A percentile compares a stretch with the other conserved stretches of the same genome.
phyloP scores from a whole-genome alignment of 2,888 invertebrate species.

The Drosophila pseudotalamancana region DNA sequence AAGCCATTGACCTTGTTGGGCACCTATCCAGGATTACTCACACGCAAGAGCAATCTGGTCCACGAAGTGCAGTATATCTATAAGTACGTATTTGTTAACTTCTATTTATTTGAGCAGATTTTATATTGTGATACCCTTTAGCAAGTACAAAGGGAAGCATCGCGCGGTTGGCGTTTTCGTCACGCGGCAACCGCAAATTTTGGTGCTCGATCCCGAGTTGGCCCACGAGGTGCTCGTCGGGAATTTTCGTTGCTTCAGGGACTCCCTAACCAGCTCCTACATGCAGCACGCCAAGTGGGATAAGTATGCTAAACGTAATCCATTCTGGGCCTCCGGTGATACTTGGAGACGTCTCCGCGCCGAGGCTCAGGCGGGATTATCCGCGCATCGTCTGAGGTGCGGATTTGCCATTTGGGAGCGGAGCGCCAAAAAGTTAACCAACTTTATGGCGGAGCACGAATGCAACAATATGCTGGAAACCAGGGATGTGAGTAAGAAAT shows the following conservation, averaged over 20 bases:
- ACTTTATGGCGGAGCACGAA: conserved; percentile 41
- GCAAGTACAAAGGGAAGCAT: conserved; percentile 76
- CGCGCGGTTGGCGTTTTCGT: conserved; percentile 84
- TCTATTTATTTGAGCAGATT: too few relatives aligned
- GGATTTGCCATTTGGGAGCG: conserved; percentile 67
- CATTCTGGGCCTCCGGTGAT: conserved; percentile 84
- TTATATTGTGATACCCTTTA: conserved; percentile 22
- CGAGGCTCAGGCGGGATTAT: conserved; percentile 85
- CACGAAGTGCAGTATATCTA: conserved; percentile 83
- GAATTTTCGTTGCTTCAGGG: conserved; percentile 82
- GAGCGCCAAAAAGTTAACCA: conserved; percentile 55
- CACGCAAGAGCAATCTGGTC: conserved; percentile 73
- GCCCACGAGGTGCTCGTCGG: conserved; percentile 82
- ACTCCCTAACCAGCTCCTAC: conserved; percentile 71
- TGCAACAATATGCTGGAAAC: conserved; percentile 56
- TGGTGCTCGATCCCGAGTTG: conserved; percentile 83
- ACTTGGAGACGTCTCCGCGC: conserved; percentile 85
- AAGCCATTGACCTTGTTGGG: conserved; percentile 81
- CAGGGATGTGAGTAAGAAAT: conserved; percentile 62
- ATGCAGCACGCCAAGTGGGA: conserved; percentile 82
- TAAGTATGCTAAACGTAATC: conserved; percentile 84
- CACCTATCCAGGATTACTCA: conserved; percentile 76
- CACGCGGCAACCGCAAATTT: conserved; percentile 79
- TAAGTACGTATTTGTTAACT: conserved; percentile 77
- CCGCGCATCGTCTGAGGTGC: conserved; percentile 78